Evolutionary conservation across 2,113 vertebrate genomes (phyloP).

Genomic region (Nycticryphes semicollaris): DNA sequence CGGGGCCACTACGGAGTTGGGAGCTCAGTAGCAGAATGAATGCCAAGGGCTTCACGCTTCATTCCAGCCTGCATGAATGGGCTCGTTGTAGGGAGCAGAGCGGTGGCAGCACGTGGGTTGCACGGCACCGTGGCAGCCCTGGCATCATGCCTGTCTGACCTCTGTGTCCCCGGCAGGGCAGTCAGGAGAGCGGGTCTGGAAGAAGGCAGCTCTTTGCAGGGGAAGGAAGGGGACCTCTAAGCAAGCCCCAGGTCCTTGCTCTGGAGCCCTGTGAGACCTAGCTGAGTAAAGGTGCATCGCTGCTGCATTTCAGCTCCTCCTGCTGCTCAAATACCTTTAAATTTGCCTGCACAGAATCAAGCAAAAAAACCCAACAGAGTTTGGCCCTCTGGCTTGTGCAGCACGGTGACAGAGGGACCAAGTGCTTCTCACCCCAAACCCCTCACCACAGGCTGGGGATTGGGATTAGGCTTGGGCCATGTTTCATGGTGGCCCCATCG

Average conservation of each 20-base stretch:
- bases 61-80: slow-evolving; percentile 46
- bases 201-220: neutral
- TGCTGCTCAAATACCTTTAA: neutral
- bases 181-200: neutral
- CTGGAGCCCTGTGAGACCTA: neutral
- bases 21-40: neutral
- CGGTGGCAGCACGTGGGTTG: neutral
- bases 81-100: slow-evolving; percentile 21
- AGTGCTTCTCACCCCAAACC: neutral
- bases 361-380: neutral
- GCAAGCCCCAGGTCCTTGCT: neutral
- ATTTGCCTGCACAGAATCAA: neutral
- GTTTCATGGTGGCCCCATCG: neutral
- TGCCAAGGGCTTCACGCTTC: slow-evolving; percentile 48
- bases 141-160: neutral
- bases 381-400: neutral
- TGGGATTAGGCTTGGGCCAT: neutral
- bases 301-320: neutral
- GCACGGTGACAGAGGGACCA: neutral
- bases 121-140: slow-evolving; percentile 6
- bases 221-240: neutral
- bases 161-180: neutral
- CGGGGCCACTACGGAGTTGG: neutral
- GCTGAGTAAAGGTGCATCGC: neutral
- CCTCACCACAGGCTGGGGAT: neutral